Conservation (phyloP, 1,140 invertebrate genomes). For the Drosophila bifasciata region DNA sequence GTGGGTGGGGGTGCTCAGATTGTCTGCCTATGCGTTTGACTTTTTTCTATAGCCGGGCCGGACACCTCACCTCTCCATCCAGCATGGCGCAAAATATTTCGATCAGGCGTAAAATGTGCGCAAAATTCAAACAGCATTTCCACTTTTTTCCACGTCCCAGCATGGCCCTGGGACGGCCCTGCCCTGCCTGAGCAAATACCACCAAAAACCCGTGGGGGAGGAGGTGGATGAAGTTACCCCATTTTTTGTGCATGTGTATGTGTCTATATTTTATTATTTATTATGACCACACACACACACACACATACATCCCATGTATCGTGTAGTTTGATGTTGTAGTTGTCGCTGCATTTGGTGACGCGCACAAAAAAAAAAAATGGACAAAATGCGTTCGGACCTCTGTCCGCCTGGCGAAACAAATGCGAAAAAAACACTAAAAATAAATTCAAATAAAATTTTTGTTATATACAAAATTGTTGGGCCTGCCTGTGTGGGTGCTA, state of each 20-base stretch:
- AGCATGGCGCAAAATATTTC: constrained; percentile 73
- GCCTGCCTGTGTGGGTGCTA: constrained; percentile 17
- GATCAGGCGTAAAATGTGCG: constrained; percentile 82
- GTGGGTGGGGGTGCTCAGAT: constrained; percentile 6
- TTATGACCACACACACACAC: constrained; percentile 60
- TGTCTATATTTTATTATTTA: constrained; percentile 78
- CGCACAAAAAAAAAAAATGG: constrained; percentile 69
- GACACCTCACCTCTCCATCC: too few species aligned
- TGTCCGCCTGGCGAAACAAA: neutral
- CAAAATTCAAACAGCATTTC: constrained; percentile 76
- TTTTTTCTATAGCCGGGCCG: constrained; percentile 70
- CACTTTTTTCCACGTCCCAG: constrained; percentile 19
- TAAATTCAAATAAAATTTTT: constrained; percentile 77
- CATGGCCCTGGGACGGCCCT: too few species aligned
- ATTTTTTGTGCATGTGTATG: constrained; percentile 45
- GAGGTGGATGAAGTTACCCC: constrained; percentile 4
- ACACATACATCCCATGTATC: constrained; percentile 30
- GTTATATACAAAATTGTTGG: constrained; percentile 66
- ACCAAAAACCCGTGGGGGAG: too few species aligned
- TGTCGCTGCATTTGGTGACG: constrained; percentile 62
- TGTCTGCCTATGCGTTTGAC: constrained; percentile 35
- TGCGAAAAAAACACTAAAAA: constrained; percentile 66
- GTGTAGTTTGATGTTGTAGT: constrained; percentile 54
- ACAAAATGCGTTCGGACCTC: constrained; percentile 59
- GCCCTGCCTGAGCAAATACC: constrained; percentile 1